Evolutionary conservation across 2,797 vertebrate genomes (phyloP), one percentile per base, ranked within the genome.

Genomic region (Alcedo atthis): DNA sequence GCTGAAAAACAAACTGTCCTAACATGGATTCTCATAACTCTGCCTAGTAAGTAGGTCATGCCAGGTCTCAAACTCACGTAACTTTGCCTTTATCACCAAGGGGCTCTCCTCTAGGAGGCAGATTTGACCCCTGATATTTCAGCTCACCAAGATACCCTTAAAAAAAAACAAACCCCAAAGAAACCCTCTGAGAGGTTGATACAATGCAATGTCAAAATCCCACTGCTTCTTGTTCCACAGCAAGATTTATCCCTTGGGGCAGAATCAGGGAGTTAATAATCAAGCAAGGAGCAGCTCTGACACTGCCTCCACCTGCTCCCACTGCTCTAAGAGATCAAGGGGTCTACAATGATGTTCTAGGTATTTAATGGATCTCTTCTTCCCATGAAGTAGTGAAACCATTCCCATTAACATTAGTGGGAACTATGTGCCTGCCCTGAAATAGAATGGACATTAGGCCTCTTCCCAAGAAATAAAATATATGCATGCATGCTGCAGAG

Each of bases 1-100:
- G 66, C 95, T 94, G 96, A 96, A 96, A 96, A 95, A 94, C 94
- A 96, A 94, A 94, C 94, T 96, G 90, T 96, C 87, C 96, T 88
- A 37, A 40, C 92, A 89, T 82, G 85, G 92, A 66, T 77, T 92
- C 96, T 93, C 92, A 92, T 81, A 91, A 85, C 93, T 93, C 81
- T 89, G 91, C 90, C 81, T 80, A 61, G 28, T 86, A 92, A 94
- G 69, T 91, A 75, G 94, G 95, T 93, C 92, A 73, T 81, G 81
- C 86, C 92, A 63, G 81, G 90, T 76, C 89, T 91, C 79, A 92
- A 62, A 90, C 58, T 85, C 94, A 35, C 1, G 3, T 90, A 89
- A 73, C 73, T 90, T 77, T 76, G 77, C 81, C 86, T 92, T 90
- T 90, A 73, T 93, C 51, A 57, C 82, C 85, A 63, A 0, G 67